Conservation (phyloP, 1,140 invertebrate genomes). For the Calycopis cecrops region DNA sequence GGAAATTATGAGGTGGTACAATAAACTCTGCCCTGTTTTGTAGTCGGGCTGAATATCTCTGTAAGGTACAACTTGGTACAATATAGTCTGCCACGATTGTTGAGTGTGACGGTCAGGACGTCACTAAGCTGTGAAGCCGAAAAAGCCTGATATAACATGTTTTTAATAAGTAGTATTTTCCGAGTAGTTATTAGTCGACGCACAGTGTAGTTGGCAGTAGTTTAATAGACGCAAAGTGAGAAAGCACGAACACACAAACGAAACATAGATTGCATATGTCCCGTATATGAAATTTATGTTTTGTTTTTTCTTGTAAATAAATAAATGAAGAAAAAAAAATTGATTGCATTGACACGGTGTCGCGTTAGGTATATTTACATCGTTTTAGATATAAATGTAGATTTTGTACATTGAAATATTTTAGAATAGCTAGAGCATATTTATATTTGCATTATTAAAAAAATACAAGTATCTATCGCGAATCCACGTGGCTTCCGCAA, state of each 20-base stretch:
- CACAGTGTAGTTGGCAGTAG: not conserved
- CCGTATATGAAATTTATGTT: too few species aligned
- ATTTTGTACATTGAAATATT: not conserved
- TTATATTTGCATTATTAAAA: not conserved
- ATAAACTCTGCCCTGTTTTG: too few species aligned
- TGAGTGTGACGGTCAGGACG: not conserved
- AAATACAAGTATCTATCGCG: too few species aligned
- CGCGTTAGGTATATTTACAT: not conserved
- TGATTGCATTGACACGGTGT: not conserved
- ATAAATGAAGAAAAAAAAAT: too few species aligned
- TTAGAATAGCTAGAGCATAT: not conserved
- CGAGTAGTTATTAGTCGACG: not conserved
- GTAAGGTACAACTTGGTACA: too few species aligned
- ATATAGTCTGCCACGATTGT: not conserved
- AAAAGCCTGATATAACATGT: not conserved
- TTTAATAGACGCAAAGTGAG: slow-evolving; percentile 1
- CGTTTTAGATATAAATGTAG: not conserved
- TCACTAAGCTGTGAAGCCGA: not conserved
- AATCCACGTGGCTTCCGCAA: too few species aligned
- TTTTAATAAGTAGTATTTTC: not conserved
- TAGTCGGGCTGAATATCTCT: too few species aligned
- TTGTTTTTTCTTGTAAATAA: too few species aligned
- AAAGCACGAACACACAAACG: too few species aligned
- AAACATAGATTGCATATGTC: too few species aligned
- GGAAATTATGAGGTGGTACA: too few species aligned